A percentile compares a stretch with the other conserved stretches of the same genome.
Evolutionary conservation across 2,113 vertebrate genomes (phyloP).

Genomic region (Nyctereutes procyonoides): DNA sequence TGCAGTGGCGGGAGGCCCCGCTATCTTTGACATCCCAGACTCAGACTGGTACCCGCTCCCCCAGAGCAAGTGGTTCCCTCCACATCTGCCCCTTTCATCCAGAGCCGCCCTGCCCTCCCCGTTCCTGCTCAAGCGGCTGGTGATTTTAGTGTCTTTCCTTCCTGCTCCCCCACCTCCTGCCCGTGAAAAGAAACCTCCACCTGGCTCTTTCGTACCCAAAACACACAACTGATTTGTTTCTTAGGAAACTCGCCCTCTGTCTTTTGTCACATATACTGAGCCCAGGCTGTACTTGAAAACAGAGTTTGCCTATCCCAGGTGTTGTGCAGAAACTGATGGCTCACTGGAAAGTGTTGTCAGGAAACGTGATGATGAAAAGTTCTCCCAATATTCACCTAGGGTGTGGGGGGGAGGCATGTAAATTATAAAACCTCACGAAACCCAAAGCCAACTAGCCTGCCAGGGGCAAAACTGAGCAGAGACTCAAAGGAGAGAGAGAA

Average conservation of each 20-base stretch:
- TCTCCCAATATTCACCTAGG: not conserved
- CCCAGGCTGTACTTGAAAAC: not conserved
- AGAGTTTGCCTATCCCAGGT: not conserved
- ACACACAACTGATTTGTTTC: not conserved
- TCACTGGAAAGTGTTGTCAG: not conserved
- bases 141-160: not conserved
- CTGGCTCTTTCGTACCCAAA: not conserved
- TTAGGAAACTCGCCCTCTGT: not conserved
- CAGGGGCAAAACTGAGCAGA: not conserved
- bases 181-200: not conserved
- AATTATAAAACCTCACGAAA: not conserved
- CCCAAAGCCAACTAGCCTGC: not conserved
- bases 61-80: fast-evolving
- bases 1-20: fast-evolving
- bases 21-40: not conserved
- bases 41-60: not conserved
- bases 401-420: not conserved
- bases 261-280: not conserved
- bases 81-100: not conserved
- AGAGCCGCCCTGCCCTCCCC: too few relatives aligned
- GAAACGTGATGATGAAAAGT: not conserved
- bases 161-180: not conserved
- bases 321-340: not conserved
- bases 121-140: too few relatives aligned
- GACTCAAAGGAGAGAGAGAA: not conserved